Evolutionary conservation across 2,113 vertebrate species (phyloP), one percentile per base, ranked within the genome.

Genomic region (Sapayoa aenigma): DNA sequence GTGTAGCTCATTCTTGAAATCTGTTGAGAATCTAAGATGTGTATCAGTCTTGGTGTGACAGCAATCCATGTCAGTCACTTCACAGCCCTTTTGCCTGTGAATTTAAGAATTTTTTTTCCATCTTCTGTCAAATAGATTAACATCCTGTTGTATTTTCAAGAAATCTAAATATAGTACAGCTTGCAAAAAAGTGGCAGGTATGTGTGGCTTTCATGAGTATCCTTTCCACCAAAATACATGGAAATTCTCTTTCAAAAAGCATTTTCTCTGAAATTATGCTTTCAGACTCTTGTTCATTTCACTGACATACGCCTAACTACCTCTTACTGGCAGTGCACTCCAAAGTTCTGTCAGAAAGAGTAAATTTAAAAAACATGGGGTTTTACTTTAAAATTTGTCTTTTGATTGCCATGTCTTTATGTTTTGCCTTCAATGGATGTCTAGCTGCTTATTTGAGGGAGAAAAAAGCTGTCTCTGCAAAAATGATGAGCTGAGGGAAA

Each of bases 351-450:
- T 85, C 81, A 89, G 76, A 25, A 92, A 60, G 24, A 87, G 31
- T 82, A 80, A 75, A 94, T 91, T 63, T 31, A 20, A 89, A 84
- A 76, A 66, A 1, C 58, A 72, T 0, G 4, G 27, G 24, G 77
- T 93, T 72, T 30, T 81, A 33, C 85, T 95, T 83, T 5, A 83
- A 66, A 69, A 87, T 37, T 62, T 63, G 17, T 89, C 68, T 88
- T 95, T 88, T 93, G 88, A 91, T 91, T 91, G 62, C 75, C 9
- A 1, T 69, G 39, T 93, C 89, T 96, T 92, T 76, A 44, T 93
- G 74, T 90, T 93, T 94, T 91, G 50, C 66, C 49, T 80, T 92
- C 83, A 66, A 63, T 84, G 89, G 46, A 76, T 86, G 62, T 81
- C 63, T 95, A 68, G 84, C 74, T 95, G 20, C 74, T 87, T 90